Base-by-base conservation (phyloP, 2,113 vertebrate genomes). In the Cyprinodon brontotheroides region DNA sequence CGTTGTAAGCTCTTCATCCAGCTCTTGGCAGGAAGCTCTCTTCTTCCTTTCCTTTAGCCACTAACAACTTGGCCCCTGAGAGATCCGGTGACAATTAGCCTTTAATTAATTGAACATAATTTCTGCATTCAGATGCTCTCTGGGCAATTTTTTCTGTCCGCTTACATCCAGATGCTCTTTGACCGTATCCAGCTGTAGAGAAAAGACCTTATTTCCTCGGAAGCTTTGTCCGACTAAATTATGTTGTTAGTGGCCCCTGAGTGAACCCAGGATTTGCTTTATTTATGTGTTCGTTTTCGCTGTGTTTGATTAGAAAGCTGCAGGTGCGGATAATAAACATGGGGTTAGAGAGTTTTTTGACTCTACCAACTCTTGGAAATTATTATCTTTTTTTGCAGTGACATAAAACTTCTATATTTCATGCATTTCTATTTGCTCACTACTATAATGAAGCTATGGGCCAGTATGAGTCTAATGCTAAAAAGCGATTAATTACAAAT, bases 161-260 rank as follows among this genome's bases (percentile, higher is more conserved):
- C 80, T 87, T 86, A 78, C 72, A 78, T 80, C 82, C 89, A 91
- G 89, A 90, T 91, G 87, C 78, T 79, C 67, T 79, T 66, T 79
- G 81, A 74, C 73, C 61, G 7, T 22, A 77, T 65, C 74, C 90
- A 76, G 78, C 39, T 64, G 71, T 45, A 68, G 62, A 76, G 61
- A 66, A 70, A 74, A 82, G 68, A 70, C 70, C 76, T 72, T 50
- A 73, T 72, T 81, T 71, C 82, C 62, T 69, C 75, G 66, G 80
- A 22, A 68, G 70, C 82, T 80, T 76, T 79, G 75, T 87, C 66
- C 39, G 53, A 53, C 65, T 79, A 86, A 88, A 86, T 73, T 66
- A 82, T 66, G 79, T 79, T 76, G 74, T 81, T 77, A 81, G 74
- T 81, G 86, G 62, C 81, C 84, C 72, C 4, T 69, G 70, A 48